Conservation (phyloP, 1,140 invertebrate genomes). For the Chionoecetes opilio region DNA sequence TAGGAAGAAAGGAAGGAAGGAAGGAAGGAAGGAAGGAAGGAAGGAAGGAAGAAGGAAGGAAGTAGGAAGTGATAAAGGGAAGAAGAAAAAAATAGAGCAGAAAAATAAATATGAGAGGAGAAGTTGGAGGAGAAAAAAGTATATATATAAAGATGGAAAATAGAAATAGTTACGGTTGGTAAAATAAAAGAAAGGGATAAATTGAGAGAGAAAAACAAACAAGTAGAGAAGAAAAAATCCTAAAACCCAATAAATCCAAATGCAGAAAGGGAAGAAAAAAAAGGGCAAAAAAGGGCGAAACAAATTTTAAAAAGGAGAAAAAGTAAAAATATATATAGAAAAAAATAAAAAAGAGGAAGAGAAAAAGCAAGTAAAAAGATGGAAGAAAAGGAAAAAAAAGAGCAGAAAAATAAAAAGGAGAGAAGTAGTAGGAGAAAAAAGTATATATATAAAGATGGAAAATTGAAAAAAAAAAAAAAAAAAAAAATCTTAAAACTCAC, state of each 20-base stretch:
- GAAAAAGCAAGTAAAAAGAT: not conserved
- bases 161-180: not conserved
- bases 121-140: not conserved
- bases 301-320: not conserved
- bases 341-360: not conserved
- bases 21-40: not conserved
- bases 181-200: no score
- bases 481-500: no score
- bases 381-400: not conserved
- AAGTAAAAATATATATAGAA: not conserved
- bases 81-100: not conserved
- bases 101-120: not conserved
- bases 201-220: no score
- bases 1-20: not conserved
- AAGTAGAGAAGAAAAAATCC: no score
- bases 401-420: not conserved
- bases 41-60: not conserved
- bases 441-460: not conserved
- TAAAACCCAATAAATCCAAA: no score
- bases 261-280: not conserved
- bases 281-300: not conserved
- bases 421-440: not conserved
- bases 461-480: no score
- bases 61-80: not conserved
- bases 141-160: not conserved